A percentile compares a stretch with the other conserved stretches of the same genome.
phyloP scores from a whole-genome alignment of 2,113 vertebrate species.

The Caranx ignobilis region DNA sequence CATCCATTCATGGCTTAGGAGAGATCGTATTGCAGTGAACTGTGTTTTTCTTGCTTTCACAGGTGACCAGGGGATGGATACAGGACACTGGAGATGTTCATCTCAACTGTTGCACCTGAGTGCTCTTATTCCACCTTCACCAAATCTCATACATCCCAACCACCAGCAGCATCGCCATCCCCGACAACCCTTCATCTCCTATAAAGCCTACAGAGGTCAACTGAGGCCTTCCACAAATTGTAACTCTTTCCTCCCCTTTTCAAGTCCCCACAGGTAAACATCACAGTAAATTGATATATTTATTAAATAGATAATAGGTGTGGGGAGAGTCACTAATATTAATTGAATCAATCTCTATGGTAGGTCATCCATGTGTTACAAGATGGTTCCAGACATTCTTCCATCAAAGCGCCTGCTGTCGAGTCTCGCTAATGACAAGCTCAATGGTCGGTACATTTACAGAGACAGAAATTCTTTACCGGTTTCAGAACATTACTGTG shows the following conservation, averaged over 20 bases:
- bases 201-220: constrained; percentile 54
- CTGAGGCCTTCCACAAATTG: neutral
- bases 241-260: constrained; percentile 8
- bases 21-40: neutral
- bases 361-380: constrained; percentile 55
- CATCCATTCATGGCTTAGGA: neutral
- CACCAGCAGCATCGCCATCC: constrained; percentile 11
- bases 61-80: constrained; percentile 20
- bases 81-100: constrained; percentile 24
- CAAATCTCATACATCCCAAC: neutral
- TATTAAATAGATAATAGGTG: neutral
- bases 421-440: constrained; percentile 5
- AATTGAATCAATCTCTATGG: neutral
- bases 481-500: constrained; percentile 24
- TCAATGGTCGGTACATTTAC: constrained; percentile 1
- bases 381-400: constrained; percentile 52
- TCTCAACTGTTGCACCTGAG: constrained; percentile 56
- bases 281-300: neutral
- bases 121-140: constrained; percentile 34
- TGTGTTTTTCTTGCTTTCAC: neutral
- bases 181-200: neutral
- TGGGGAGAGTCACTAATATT: neutral
- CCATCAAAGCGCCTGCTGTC: constrained; percentile 43
- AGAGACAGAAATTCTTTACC: constrained; percentile 33
- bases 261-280: constrained; percentile 73